A percentile compares a stretch with the other conserved stretches of the same genome.
Evolutionary conservation across 2,113 vertebrate genomes (phyloP).

Genomic region (Varanus salvator): DNA sequence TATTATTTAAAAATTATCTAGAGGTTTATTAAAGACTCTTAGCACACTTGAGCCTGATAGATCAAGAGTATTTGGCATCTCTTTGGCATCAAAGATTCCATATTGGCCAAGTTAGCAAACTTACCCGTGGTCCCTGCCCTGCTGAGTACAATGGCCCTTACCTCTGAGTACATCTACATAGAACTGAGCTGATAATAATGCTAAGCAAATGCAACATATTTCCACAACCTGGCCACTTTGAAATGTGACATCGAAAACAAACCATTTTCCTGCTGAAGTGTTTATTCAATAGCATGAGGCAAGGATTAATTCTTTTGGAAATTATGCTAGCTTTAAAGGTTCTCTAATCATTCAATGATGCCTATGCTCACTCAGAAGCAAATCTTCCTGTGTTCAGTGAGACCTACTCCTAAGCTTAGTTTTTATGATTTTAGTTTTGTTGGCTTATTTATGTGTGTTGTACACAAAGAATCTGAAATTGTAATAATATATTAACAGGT

Average conservation of each 20-base stretch:
- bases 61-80: neutral
- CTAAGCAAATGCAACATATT: neutral
- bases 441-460: neutral
- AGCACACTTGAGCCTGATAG: neutral
- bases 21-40: neutral
- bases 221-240: neutral
- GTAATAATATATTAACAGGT: neutral
- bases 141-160: neutral
- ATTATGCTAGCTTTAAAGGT: neutral
- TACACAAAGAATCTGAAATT: neutral
- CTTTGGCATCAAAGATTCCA: neutral
- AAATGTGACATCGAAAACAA: neutral
- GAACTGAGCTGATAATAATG: neutral
- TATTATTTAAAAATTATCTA: neutral
- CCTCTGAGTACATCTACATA: neutral
- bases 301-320: neutral
- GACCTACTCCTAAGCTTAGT: neutral
- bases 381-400: neutral
- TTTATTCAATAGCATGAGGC: neutral
- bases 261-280: neutral
- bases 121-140: neutral
- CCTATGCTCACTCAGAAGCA: neutral
- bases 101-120: neutral
- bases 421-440: neutral
- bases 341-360: neutral